Evolutionary conservation across 2,888 invertebrate species (phyloP).

Genomic region (Bombyx huttoni): DNA sequence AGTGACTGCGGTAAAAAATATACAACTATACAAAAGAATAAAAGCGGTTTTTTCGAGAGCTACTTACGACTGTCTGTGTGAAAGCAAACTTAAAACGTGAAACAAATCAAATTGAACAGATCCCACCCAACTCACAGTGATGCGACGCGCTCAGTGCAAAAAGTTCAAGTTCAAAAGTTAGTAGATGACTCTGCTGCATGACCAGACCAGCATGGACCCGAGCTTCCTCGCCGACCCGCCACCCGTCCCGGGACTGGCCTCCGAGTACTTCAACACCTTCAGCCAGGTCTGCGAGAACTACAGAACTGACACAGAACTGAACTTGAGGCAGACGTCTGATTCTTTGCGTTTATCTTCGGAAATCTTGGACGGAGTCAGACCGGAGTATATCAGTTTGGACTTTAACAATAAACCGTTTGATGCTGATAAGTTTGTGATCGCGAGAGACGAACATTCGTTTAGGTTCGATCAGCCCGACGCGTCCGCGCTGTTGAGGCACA

Average conservation of each 20-base stretch:
- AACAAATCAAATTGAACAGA: background rate
- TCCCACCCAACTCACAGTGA: constrained; percentile 21
- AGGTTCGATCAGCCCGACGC: constrained; percentile 75
- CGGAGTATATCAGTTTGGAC: constrained; percentile 35
- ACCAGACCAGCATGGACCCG: constrained; percentile 56
- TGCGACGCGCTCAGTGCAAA: constrained; percentile 41
- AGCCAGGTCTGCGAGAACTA: constrained; percentile 61
- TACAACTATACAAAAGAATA: no score
- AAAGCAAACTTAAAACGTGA: background rate
- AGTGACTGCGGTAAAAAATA: no score
- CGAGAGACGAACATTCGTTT: constrained; percentile 53
- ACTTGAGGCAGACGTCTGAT: constrained; percentile 54
- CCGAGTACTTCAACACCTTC: constrained; percentile 63
- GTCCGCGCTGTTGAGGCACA: constrained; percentile 65
- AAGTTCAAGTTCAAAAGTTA: constrained; percentile 48
- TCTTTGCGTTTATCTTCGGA: constrained; percentile 49
- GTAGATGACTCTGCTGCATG: constrained; percentile 47
- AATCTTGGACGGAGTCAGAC: constrained; percentile 42
- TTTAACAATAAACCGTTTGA: constrained; percentile 22
- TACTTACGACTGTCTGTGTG: background rate
- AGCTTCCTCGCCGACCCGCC: constrained; percentile 69
- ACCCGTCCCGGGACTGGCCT: constrained; percentile 57
- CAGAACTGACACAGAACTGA: constrained; percentile 40
- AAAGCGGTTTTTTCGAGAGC: no score
- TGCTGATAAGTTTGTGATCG: constrained; percentile 37